Percentiles rank a stretch among this genome's conserved stretches.
Evolutionary conservation across 2,797 vertebrate species (phyloP).

Genomic region (Saguinus oedipus): DNA sequence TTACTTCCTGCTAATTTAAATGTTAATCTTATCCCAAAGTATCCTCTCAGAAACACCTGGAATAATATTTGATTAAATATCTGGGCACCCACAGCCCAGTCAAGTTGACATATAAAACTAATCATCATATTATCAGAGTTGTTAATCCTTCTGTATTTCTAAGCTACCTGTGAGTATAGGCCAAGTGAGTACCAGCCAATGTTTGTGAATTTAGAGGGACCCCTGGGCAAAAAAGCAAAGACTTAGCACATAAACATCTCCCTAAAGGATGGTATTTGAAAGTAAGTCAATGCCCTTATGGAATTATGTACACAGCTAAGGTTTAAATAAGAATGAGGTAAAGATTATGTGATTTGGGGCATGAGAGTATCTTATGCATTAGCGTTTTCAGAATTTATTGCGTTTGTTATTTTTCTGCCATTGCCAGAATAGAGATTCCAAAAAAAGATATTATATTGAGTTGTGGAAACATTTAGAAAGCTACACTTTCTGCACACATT

Average conservation of each 20-base stretch:
- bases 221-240: background rate
- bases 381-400: background rate
- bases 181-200: background rate
- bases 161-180: background rate
- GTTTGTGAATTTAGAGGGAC: background rate
- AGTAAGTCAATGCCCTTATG: background rate
- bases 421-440: background rate
- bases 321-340: background rate
- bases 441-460: background rate
- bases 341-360: background rate
- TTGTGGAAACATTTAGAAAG: conserved; percentile 16
- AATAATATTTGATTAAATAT: background rate
- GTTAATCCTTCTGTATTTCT: background rate
- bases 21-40: background rate
- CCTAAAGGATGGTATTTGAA: background rate
- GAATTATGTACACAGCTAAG: background rate
- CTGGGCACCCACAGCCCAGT: background rate
- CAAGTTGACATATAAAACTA: background rate
- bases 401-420: background rate
- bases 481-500: background rate
- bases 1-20: background rate
- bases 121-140: background rate
- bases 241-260: background rate
- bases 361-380: background rate
- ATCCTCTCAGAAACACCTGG: background rate